These are phyloP conservation scores for Leptinotarsa haldemani DNA, from an alignment of 2,888 invertebrate genomes.

Conservation along the genomic window DNA sequence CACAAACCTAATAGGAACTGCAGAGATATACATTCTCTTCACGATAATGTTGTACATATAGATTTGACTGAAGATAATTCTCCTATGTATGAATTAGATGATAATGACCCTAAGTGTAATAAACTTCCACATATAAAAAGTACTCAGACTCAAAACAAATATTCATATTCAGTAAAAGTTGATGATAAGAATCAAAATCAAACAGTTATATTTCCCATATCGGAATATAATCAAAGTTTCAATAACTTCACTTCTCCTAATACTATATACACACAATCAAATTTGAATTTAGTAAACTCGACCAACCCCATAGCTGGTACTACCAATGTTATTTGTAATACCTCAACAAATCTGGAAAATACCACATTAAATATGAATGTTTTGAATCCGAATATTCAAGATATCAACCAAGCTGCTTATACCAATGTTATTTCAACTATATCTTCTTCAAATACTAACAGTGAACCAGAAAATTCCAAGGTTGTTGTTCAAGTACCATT, in stretches of 20 bases:
- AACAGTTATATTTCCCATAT: conserved; percentile 55
- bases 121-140: conserved; percentile 54
- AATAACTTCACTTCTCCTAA: conserved; percentile 48
- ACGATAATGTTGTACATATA: conserved; percentile 56
- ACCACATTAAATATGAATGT: conserved; percentile 52
- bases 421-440: conserved; percentile 43
- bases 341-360: conserved; percentile 43
- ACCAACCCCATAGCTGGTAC: conserved; percentile 35
- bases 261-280: conserved; percentile 47
- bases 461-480: conserved; percentile 27
- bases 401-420: conserved; percentile 37
- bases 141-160: conserved; percentile 49
- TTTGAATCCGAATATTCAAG: conserved; percentile 47
- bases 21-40: conserved; percentile 35
- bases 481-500: conserved; percentile 17
- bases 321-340: conserved; percentile 49
- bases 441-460: conserved; percentile 9
- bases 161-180: conserved; percentile 52
- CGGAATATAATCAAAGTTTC: conserved; percentile 52
- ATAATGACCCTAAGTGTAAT: conserved; percentile 46
- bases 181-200: conserved; percentile 47
- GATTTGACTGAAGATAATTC: conserved; percentile 56
- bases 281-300: conserved; percentile 43
- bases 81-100: conserved; percentile 45
- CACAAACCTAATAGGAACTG: conserved; percentile 32